Evolutionary conservation across 2,113 vertebrate species (phyloP).

Genomic region (Lophura nycthemera): DNA sequence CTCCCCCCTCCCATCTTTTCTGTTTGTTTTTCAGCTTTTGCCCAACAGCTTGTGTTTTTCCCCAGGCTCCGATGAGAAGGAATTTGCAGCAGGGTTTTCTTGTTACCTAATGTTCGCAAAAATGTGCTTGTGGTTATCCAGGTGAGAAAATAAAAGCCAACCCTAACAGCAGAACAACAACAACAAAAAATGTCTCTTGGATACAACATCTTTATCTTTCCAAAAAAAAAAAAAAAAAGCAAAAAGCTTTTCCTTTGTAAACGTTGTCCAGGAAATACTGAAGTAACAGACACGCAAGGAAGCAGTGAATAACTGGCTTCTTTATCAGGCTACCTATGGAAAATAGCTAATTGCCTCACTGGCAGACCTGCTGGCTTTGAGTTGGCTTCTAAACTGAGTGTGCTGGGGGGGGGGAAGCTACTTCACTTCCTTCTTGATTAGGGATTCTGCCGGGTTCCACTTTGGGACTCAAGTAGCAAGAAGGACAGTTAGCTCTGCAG

Average conservation of each 20-base stretch:
- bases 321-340: background rate
- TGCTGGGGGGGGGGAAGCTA: background rate
- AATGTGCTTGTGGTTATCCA: constrained; percentile 40
- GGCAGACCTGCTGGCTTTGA: background rate
- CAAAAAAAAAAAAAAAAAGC: background rate
- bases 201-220: background rate
- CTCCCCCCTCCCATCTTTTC: constrained; percentile 32
- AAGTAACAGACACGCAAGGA: background rate
- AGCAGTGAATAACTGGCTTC: constrained; percentile 20
- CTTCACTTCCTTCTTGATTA: background rate
- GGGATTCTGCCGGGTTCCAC: background rate
- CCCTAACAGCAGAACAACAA: background rate
- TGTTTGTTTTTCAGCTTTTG: constrained; percentile 60
- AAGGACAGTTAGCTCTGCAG: background rate
- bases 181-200: background rate
- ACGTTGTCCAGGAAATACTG: background rate
- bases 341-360: background rate
- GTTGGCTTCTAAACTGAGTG: background rate
- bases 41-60: constrained; percentile 41
- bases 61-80: background rate
- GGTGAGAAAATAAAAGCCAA: constrained; percentile 31
- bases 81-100: constrained; percentile 28
- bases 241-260: background rate
- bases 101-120: constrained; percentile 32
- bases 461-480: background rate